Evolutionary conservation across 2,797 vertebrate species (phyloP).

Genomic region (Pagetopsis macropterus): DNA sequence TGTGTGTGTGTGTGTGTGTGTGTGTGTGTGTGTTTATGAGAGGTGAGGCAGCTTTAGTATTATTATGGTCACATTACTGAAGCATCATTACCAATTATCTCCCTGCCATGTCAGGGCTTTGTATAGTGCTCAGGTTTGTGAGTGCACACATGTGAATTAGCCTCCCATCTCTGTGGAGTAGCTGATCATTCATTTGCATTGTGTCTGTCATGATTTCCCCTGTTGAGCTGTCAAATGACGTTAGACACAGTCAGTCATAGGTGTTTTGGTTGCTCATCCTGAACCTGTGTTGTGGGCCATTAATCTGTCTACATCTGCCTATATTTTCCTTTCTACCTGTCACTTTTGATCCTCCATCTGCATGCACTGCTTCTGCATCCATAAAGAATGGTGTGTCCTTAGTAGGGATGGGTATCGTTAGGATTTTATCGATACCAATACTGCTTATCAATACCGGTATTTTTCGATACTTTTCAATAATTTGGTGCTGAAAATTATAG

Average conservation of each 20-base stretch:
- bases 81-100: conserved; percentile 38
- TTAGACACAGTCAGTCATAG: conserved; percentile 52
- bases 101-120: conserved; percentile 28
- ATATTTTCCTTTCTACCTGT: conserved; percentile 17
- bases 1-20: conserved; percentile 24
- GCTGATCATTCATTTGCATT: conserved; percentile 46
- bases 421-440: too few species aligned
- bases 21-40: conserved; percentile 12
- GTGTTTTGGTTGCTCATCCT: conserved; percentile 40
- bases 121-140: conserved; percentile 13
- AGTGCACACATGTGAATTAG: conserved; percentile 34
- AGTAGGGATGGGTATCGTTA: background rate
- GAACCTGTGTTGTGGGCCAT: conserved; percentile 46
- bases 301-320: conserved; percentile 41
- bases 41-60: conserved; percentile 28
- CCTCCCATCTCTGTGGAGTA: conserved; percentile 34
- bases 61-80: conserved; percentile 44
- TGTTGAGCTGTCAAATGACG: conserved; percentile 36
- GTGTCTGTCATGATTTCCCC: conserved; percentile 43
- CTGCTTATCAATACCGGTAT: too few species aligned
- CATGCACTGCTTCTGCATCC: background rate
- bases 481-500: too few species aligned
- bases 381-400: background rate
- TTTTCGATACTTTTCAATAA: too few species aligned
- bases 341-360: conserved; percentile 5